phyloP scores from a whole-genome alignment of 2,797 vertebrate genomes.

The Kryptolebias ocellatus region DNA sequence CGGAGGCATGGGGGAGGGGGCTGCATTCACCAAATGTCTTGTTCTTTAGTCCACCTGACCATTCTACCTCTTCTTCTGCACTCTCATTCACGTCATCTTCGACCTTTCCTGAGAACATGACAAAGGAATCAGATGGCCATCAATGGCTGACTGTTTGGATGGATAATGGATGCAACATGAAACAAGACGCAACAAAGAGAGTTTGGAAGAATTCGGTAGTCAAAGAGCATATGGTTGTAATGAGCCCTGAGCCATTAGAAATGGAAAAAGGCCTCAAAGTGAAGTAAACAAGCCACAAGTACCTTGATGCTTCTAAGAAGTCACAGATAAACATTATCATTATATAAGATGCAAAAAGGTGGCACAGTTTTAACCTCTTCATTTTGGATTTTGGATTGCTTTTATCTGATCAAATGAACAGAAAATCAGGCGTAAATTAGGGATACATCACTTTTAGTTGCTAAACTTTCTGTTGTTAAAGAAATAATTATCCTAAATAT shows the following conservation, averaged over 20 bases:
- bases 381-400: not conserved
- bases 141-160: constrained; percentile 2
- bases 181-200: constrained; percentile 36
- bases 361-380: constrained; percentile 17
- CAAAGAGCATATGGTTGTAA: constrained; percentile 62
- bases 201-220: constrained; percentile 31
- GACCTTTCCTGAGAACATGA: constrained; percentile 36
- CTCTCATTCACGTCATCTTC: constrained; percentile 26
- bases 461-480: no score
- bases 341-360: constrained; percentile 18
- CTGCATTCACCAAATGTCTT: constrained; percentile 37
- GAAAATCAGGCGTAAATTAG: no score
- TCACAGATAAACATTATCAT: constrained; percentile 53
- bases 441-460: no score
- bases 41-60: constrained; percentile 29
- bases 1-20: not conserved
- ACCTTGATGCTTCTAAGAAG: constrained; percentile 40
- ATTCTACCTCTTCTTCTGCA: constrained; percentile 3
- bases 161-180: constrained; percentile 46
- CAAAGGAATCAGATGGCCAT: constrained; percentile 24
- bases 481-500: no score
- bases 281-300: constrained; percentile 53
- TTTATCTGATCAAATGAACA: not conserved
- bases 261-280: constrained; percentile 24
- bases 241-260: constrained; percentile 48